A percentile compares a stretch with the other conserved stretches of the same genome.
Evolutionary conservation across 2,797 vertebrate species (phyloP).

Genomic region (Leucoraja ocellata): DNA sequence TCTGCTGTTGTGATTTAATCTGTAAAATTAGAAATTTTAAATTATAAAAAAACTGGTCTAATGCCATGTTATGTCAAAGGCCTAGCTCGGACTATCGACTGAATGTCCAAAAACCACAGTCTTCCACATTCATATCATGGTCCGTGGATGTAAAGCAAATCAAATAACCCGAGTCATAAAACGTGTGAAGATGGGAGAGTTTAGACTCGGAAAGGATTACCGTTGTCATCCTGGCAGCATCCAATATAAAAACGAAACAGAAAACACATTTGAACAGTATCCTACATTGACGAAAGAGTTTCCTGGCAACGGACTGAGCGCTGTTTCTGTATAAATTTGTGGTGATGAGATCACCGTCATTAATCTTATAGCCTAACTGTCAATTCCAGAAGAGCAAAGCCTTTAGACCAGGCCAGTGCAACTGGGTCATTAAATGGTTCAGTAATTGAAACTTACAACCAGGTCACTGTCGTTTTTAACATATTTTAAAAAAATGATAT

Average conservation of each 20-base stretch:
- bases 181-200: not conserved
- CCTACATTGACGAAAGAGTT: not conserved
- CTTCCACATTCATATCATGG: not conserved
- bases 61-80: not conserved
- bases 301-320: not conserved
- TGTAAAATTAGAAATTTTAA: constrained; percentile 9
- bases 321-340: not conserved
- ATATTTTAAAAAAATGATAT: not conserved
- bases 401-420: not conserved
- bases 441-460: not conserved
- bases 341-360: not conserved
- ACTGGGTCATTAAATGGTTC: not conserved
- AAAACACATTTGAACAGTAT: not conserved
- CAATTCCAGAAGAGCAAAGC: not conserved
- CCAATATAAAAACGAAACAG: not conserved
- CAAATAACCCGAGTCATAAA: not conserved
- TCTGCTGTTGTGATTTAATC: constrained; percentile 25
- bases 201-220: not conserved
- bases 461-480: not conserved
- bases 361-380: not conserved
- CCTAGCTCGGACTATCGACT: not conserved
- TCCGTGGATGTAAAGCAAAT: not conserved
- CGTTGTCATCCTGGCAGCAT: not conserved
- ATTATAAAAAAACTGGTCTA: not conserved
- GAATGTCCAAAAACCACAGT: not conserved